Evolutionary conservation across 2,113 vertebrate genomes (phyloP).

Genomic region (Xenus cinereus): DNA sequence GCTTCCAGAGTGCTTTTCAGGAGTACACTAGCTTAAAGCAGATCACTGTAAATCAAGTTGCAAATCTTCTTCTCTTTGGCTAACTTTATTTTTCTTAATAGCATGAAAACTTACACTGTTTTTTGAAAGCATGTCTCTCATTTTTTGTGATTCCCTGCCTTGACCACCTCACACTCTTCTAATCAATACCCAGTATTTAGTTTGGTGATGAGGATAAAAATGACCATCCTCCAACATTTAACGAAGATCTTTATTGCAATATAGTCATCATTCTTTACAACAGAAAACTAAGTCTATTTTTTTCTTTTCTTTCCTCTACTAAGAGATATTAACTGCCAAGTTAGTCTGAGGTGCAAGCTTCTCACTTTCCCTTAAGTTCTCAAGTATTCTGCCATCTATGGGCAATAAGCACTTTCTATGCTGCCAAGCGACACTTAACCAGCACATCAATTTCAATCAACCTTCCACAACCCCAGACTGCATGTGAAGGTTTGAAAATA

Average conservation of each 20-base stretch:
- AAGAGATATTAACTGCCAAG: neutral
- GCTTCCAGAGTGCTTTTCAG: neutral
- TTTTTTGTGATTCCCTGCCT: neutral
- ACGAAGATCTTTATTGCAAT: neutral
- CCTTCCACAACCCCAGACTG: neutral
- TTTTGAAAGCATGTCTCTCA: neutral
- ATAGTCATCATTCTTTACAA: neutral
- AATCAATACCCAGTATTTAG: neutral
- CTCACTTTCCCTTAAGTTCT: neutral
- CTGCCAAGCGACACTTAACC: neutral
- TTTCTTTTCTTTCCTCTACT: neutral
- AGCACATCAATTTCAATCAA: constrained; percentile 9
- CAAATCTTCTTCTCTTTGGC: neutral
- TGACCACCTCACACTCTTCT: neutral
- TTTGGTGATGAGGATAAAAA: neutral
- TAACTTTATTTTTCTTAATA: neutral
- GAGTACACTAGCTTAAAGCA: neutral
- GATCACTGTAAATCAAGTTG: neutral
- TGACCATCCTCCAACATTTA: neutral
- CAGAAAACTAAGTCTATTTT: neutral
- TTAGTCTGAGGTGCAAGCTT: neutral
- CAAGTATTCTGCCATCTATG: neutral
- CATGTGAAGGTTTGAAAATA: neutral
- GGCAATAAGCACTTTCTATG: neutral
- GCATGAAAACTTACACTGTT: neutral